Evolutionary conservation across 1,140 invertebrate genomes (phyloP), one percentile per base, ranked within the genome.

Genomic region (Agraylea sexmaculata): DNA sequence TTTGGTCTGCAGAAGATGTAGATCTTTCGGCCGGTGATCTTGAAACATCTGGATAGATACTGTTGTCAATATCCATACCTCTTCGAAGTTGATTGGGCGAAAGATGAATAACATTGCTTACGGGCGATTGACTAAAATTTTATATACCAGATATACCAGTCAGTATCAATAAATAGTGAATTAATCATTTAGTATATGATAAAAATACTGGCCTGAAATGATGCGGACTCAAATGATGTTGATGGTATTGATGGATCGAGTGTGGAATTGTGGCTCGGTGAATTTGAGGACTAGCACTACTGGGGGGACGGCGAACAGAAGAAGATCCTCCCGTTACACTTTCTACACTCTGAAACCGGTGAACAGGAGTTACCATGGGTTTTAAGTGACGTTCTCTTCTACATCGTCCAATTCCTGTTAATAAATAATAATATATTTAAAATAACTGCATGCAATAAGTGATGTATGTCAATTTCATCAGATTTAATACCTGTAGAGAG

Each of bases 291-390:
- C 19, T 23, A 11, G 35, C 4, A 12, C 12, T 19, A 33, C 50
- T 64, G 21, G 49, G 69, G 28, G 55, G 64, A 58, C 52, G 62
- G 55, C 52, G 68, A 53, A 69, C 64, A 59, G 52, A 66, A n/a
- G n/a, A n/a, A n/a, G n/a, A n/a, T 48, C 52, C 67, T 53, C 60
- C 68, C 56, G 55, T 64, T 38, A 64, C 64, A 49, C 67, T 68
- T 54, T 74, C 73, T 25, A 75, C 63, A 46, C 68, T 69, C 51
- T 75, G 73, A 53, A 78, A 77, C 37, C 75, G 66, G 56, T 77
- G 77, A 47, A 78, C 73, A 32, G 76, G 73, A 49, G 75, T 76
- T 52, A 77, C 68, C 73, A 77, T 77, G 52, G 72, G 73, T 60
- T 75, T 71, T 49, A 60, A 56, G 31, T 44, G 53, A 25, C 51